Base-by-base conservation (phyloP, 1,140 invertebrate species). In the Drosophila parabipectinata region DNA sequence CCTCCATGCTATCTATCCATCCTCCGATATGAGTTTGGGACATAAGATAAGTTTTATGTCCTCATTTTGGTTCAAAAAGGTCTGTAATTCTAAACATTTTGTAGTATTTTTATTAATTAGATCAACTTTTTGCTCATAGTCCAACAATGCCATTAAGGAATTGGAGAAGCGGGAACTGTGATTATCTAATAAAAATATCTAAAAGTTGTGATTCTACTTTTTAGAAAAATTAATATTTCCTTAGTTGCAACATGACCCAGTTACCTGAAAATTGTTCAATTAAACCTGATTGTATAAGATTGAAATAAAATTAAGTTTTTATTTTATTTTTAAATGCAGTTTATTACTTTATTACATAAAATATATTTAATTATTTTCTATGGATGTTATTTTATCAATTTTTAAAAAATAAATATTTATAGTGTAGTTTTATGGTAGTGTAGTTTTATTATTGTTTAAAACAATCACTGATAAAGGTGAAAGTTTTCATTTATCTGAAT, bases 61-160 rank as follows among this genome's bases (percentile, higher is more conserved):
- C 1, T 94, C 95, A 64, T 95, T 93, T 79, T 98, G 97, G 97
- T 98, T 98, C 94, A 96, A 96, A 60, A 94, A 95, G 64, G 97
- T 98, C 6, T 2, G 41, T 44, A 15, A 8, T 44, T 15, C 93
- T 93, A 44, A 44, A 44, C 2, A 44, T 44, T 44, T 12, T 10
- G 47, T 21, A 6, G 3, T 15, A 9, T 41, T 14, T 9, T 7
- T 28, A 18, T 1, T 12, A 37, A 37, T n/a, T 45, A 15, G 44
- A 18, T 61, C 4, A 30, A 41, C 8, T 44, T 48, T 48, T 32
- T 32, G 3, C 57, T 28, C 53, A 10, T 21, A 88, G 83, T 61
- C 62, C 24, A 45, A 57, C 0, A 60, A 76, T 5, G 72, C 72
- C 9, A 30, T 67, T 5, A 15, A 4, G 10, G 32, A 52, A 3